These are phyloP conservation scores for Phainopepla nitens DNA, from an alignment of 2,113 vertebrate species.

Conservation along the genomic window DNA sequence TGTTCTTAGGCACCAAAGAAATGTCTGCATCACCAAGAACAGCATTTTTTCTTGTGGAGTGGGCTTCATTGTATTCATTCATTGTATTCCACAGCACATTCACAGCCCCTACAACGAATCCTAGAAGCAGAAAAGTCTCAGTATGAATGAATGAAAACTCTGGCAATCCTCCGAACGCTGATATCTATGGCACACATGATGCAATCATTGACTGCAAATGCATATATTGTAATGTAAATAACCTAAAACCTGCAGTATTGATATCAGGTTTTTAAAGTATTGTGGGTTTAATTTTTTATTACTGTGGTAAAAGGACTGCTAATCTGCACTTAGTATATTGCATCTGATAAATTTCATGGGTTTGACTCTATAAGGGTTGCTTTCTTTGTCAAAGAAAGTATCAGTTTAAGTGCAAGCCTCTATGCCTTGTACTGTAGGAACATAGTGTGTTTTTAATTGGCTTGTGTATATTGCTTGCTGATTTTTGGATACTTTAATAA, in stretches of 20 bases:
- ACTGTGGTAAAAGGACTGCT: neutral
- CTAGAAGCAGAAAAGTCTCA: neutral
- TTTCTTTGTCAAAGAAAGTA: neutral
- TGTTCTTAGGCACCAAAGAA: neutral
- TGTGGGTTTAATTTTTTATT: neutral
- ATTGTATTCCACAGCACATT: neutral
- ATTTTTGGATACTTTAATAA: constrained; percentile 43
- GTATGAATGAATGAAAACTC: neutral
- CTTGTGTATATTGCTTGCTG: neutral
- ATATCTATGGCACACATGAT: neutral
- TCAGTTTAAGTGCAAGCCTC: neutral
- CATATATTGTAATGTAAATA: neutral
- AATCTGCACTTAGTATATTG: neutral
- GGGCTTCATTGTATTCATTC: accelerated
- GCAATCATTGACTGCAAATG: neutral
- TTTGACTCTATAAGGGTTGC: neutral
- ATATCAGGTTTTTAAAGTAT: neutral
- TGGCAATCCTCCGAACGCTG: neutral
- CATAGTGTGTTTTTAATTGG: neutral
- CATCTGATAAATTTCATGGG: neutral
- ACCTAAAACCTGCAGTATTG: neutral
- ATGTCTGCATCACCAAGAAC: neutral
- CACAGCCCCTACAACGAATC: neutral
- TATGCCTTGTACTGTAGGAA: neutral
- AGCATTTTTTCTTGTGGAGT: neutral